phyloP scores from a whole-genome alignment of 2,888 invertebrate genomes.

The Epirrhoe alternata region DNA sequence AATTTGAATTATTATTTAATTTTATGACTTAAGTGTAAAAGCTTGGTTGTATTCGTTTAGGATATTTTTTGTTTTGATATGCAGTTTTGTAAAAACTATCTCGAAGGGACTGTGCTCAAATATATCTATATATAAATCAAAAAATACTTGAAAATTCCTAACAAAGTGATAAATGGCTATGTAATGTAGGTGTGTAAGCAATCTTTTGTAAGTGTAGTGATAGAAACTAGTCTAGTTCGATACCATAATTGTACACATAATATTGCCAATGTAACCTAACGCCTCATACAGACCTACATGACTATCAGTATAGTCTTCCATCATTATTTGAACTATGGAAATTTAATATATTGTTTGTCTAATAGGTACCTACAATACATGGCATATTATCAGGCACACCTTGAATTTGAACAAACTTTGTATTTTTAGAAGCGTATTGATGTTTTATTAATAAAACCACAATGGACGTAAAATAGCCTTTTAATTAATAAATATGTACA shows the following conservation, averaged over 20 bases:
- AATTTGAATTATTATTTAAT: background rate
- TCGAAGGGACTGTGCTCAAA: background rate
- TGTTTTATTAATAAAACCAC: conserved; percentile 60
- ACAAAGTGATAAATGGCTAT: conserved; percentile 35
- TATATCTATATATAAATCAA: background rate
- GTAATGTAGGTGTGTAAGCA: conserved; percentile 43
- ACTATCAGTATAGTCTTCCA: background rate
- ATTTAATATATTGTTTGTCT: background rate
- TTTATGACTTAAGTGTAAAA: background rate
- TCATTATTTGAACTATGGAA: background rate
- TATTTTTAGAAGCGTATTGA: conserved; percentile 62
- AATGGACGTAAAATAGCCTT: conserved; percentile 67
- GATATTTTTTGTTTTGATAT: background rate
- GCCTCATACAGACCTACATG: background rate
- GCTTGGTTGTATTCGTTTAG: background rate
- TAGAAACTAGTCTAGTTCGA: conserved; percentile 38
- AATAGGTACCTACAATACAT: background rate
- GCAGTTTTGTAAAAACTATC: background rate
- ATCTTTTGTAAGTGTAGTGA: conserved; percentile 40
- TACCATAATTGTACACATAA: conserved; percentile 9
- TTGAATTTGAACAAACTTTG: conserved; percentile 63
- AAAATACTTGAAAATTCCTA: conserved; percentile 10
- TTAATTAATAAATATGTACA: conserved; percentile 63
- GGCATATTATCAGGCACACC: conserved; percentile 31
- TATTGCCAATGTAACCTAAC: conserved; percentile 18